Percentiles rank a stretch among this genome's conserved stretches.
These are phyloP conservation scores for Coregonus ussuriensis DNA, from an alignment of 2,797 vertebrate genomes.

Conservation along the genomic window DNA sequence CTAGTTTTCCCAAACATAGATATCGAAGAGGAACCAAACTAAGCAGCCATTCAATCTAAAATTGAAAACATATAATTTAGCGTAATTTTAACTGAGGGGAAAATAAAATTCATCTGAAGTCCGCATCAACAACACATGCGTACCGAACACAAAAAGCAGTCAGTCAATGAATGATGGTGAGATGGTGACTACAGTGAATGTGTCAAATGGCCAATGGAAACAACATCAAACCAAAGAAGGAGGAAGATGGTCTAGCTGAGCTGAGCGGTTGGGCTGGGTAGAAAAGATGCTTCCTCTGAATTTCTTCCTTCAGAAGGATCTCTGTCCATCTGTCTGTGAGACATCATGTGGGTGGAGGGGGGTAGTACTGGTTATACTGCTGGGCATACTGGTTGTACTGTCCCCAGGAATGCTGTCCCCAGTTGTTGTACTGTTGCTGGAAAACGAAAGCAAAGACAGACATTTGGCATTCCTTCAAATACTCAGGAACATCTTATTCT, in stretches of 20 bases:
- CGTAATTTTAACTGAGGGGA: slow-evolving; percentile 39
- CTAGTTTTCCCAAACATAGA: slow-evolving; percentile 33
- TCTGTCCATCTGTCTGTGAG: not conserved
- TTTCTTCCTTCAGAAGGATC: slow-evolving; percentile 42
- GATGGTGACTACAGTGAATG: not conserved
- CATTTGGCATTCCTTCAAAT: not conserved
- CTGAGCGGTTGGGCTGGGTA: slow-evolving; percentile 33
- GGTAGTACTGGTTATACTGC: slow-evolving; percentile 96
- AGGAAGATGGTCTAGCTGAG: slow-evolving; percentile 22
- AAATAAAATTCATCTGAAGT: slow-evolving; percentile 50
- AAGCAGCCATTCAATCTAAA: slow-evolving; percentile 45
- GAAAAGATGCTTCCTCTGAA: slow-evolving; percentile 37
- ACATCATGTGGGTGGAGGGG: slow-evolving; percentile 90
- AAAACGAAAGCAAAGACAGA: not conserved
- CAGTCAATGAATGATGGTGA: slow-evolving; percentile 35
- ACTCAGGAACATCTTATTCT: too few species aligned
- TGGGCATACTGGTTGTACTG: slow-evolving; percentile 79
- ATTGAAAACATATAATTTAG: slow-evolving; percentile 48
- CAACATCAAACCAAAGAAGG: slow-evolving; percentile 26
- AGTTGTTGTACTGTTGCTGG: slow-evolving; percentile 78
- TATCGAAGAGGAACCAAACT: slow-evolving; percentile 52
- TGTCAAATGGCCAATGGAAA: not conserved
- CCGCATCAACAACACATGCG: slow-evolving; percentile 65
- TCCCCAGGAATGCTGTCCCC: slow-evolving; percentile 91
- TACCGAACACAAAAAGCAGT: slow-evolving; percentile 51